Base-by-base conservation (phyloP, 2,113 vertebrate species). In the Cromileptes altivelis region DNA sequence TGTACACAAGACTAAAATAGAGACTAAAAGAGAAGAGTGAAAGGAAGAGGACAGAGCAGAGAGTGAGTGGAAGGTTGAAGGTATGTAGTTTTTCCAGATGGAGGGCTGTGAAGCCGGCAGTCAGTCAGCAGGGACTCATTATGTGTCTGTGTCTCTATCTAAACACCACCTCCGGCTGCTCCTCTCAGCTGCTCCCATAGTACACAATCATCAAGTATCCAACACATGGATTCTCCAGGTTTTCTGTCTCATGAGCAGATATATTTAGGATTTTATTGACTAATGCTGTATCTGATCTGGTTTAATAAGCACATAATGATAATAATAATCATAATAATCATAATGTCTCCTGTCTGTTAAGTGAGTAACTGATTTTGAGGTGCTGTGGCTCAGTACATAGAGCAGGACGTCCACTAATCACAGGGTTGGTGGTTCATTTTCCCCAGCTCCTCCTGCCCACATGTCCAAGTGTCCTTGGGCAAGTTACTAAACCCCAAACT, bases 41-140 rank as follows among this genome's bases (percentile, higher is more conserved):
- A 4, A 45, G 65, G 73, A 37, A 57, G 47, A 52, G 37, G 33
- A 47, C 23, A 17, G 40, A 40, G 2, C 13, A n/a, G 37, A 42
- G 12, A 70, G 65, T 11, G 64, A 49, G 64, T 37, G 40, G 25
- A 80, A 8, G 65, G 70, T n/a, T 64, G 14, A 53, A 25, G 74
- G 79, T 52, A 17, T 50, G 75, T 10, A 0, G 57, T 33, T 68
- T 85, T 81, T 81, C 78, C 78, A 72, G 68, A 62, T 37, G 72
- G 25, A 47, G 42, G 40, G 4, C 49, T 56, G 67, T 72, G 70
- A 70, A 78, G 45, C 55, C 11, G 13, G 23, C 58, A 27, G 67
- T 78, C 79, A 79, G 52, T 86, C 85, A 86, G 60, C 63, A 78
- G 60, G 62, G 77, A 53, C 56, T 87, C 77, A 84, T 87, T 82